phyloP scores from a whole-genome alignment of 2,888 invertebrate genomes.

The Sialis fuliginosa region DNA sequence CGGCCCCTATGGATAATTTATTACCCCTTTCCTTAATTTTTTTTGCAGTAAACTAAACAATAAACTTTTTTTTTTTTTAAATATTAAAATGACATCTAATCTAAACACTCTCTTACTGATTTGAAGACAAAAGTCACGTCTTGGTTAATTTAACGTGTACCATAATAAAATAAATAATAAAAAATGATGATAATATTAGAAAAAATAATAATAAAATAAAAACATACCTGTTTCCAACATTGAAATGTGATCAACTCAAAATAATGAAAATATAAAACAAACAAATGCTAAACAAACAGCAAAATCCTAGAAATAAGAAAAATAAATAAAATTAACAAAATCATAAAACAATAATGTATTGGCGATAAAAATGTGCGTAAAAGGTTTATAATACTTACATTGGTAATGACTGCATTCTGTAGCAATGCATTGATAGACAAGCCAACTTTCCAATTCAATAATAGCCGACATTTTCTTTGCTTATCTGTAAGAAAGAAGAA shows the following conservation, averaged over 20 bases:
- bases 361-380: conserved; percentile 12
- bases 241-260: conserved; percentile 15
- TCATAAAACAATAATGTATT: not conserved
- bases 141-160: too few species aligned
- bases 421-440: conserved; percentile 49
- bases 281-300: conserved; percentile 14
- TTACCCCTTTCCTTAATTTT: too few species aligned
- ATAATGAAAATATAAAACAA: conserved; percentile 10
- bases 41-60: too few species aligned
- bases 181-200: not conserved
- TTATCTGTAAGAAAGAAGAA: too few species aligned
- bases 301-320: conserved; percentile 23
- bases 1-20: too few species aligned
- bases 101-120: too few species aligned
- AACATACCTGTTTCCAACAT: conserved; percentile 41
- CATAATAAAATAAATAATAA: not conserved
- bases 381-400: conserved; percentile 31
- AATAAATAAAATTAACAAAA: conserved; percentile 24
- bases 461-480: conserved; percentile 25
- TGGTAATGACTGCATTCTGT: conserved; percentile 47
- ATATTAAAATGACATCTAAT: too few species aligned
- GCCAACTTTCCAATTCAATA: conserved; percentile 50
- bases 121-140: too few species aligned
- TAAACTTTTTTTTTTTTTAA: too few species aligned
- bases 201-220: conserved; percentile 22